Base-by-base conservation (phyloP, 2,797 vertebrate genomes). In the Steatocranus sp. region DNA sequence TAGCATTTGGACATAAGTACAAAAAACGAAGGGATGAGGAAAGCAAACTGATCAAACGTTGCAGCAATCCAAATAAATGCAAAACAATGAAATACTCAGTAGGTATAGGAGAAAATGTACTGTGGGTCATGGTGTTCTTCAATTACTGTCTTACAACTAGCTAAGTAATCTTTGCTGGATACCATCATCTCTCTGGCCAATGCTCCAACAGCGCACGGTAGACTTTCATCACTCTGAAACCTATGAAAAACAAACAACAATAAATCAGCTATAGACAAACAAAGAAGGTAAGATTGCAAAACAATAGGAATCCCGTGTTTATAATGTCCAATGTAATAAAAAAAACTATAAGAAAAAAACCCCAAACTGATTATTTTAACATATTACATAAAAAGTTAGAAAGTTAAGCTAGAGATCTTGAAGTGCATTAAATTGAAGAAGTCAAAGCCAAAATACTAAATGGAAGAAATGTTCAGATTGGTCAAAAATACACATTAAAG, bases 381-480 rank as follows among this genome's bases (percentile, higher is more conserved):
- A 96, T 94, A 96, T 97, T 96, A 93, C 88, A 94, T 70, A 95
- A 95, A 96, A 87, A 94, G 88, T 93, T 96, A 97, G 96, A 96
- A 75, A 46, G 50, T 82, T 97, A 97, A 98, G 96, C 97, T 98
- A 96, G 96, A 97, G 97, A 97, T 97, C 97, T 96, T 97, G 96
- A 97, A 96, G 97, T 97, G 96, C 95, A 94, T 94, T 95, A 96
- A 91, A 89, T 89, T 86, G 88, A 89, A 89, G 88, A 88, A 80
- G 90, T 91, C 89, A 91, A 91, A 92, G 83, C 79, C 88, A 86
- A 94, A 94, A 91, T 91, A 94, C 91, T 91, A 91, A 92, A 93
- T 83, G 87, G 90, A 86, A 91, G 87, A 94, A 94, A 92, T 79
- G 84, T 94, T 95, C 49, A 83, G 86, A 92, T 87, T 90, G 83